Evolutionary conservation across 2,113 vertebrate genomes (phyloP), one percentile per base, ranked within the genome.

Genomic region (Anoura caudifer): DNA sequence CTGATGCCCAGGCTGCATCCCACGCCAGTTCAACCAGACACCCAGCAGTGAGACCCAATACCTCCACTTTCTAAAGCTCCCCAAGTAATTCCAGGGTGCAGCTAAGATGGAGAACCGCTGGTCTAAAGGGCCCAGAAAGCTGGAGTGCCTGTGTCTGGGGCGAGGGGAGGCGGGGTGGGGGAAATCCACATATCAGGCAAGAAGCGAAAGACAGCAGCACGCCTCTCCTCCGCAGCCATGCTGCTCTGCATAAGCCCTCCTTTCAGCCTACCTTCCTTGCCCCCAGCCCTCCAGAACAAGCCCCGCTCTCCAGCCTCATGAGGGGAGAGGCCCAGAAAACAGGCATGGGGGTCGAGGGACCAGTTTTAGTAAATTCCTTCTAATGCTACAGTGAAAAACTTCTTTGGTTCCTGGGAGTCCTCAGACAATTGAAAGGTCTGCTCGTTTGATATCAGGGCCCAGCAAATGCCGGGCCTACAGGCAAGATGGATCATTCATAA

Each of bases 401-500:
- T 67, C 56, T 72, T 56, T 43, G 65, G n/a, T 69, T 69, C 31
- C 47, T 36, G 38, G 63, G 70, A 1, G 0, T 38, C 65, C 63
- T 59, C 52, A 91, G 36, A 59, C 33, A 45, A 75, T 7, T 7
- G n/a, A 33, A 52, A 94, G 69, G 56, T n/a, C 73, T 7, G 3
- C 70, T 50, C 26, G 33, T 28, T 31, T 52, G 31, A 63, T 7
- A 0, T 72, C 67, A 86, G 81, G 81, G n/a, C n/a, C 63, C 72
- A 83, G 82, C 43, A 73, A n/a, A 79, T 0, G 28, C 47, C 47
- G 54, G 85, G 16, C 56, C 76, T 17, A 3, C 4, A 8, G 33
- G 59, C 45, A 79, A 31, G 61, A 59, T 67, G 38, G 88, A 83
- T 88, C 75, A 82, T 56, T 88, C 61, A 95, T 16, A n/a, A 33